Evolutionary conservation across 2,113 vertebrate species (phyloP).

Genomic region (Paracanthobrama guichenoti): DNA sequence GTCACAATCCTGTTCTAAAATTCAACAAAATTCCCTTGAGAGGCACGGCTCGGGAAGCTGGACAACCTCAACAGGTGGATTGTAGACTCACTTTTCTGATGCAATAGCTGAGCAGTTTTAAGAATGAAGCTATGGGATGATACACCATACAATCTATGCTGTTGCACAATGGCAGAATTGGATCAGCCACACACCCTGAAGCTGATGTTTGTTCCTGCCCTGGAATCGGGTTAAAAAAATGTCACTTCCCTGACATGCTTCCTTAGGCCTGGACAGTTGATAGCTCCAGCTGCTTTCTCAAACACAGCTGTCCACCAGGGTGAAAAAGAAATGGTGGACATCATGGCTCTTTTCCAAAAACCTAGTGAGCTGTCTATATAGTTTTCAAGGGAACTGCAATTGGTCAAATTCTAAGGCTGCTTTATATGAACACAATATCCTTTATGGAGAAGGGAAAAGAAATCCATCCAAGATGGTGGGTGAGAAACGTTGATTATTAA

Average conservation of each 20-base stretch:
- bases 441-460: neutral
- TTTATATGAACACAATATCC: neutral
- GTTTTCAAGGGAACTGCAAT: neutral
- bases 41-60: neutral
- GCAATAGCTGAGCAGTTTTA: constrained; percentile 3
- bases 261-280: neutral
- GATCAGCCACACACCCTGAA: constrained; percentile 31
- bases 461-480: neutral
- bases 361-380: neutral
- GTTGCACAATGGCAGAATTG: neutral
- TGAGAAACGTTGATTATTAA: neutral
- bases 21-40: neutral
- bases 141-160: constrained; percentile 2
- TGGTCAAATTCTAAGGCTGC: neutral
- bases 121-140: constrained; percentile 13
- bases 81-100: constrained; percentile 29
- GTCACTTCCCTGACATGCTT: constrained; percentile 23
- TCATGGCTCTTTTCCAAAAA: constrained; percentile 22
- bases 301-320: constrained; percentile 14
- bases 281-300: constrained; percentile 21
- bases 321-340: constrained; percentile 50
- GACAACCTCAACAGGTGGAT: constrained; percentile 7
- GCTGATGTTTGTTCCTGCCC: constrained; percentile 13
- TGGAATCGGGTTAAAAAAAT: constrained; percentile 4
- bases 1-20: constrained; percentile 2